phyloP scores from a whole-genome alignment of 2,113 vertebrate genomes.

The Tautogolabrus adspersus region DNA sequence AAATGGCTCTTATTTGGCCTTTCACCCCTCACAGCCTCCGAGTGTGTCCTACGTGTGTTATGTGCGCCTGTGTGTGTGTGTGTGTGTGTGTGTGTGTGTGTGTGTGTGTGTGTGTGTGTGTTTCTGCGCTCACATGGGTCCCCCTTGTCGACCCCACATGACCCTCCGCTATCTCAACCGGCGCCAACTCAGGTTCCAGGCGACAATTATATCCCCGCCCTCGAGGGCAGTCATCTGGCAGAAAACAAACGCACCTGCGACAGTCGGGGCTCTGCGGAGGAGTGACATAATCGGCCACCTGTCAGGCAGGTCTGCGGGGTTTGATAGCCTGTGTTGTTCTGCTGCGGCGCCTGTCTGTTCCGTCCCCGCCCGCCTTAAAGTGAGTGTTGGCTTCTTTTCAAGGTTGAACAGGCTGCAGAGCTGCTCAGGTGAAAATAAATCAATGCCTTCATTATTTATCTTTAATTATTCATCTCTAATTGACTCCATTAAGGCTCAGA shows the following conservation, averaged over 20 bases:
- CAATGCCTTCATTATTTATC: conserved; percentile 25
- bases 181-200: conserved; percentile 31
- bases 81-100: conserved; percentile 10
- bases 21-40: conserved; percentile 13
- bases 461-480: conserved; percentile 41
- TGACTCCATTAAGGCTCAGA: not conserved
- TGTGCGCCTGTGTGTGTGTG: no score
- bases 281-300: conserved; percentile 48
- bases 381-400: not conserved
- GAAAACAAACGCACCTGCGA: conserved; percentile 65
- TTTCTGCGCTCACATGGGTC: not conserved
- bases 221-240: conserved; percentile 49
- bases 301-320: conserved; percentile 48
- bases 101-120: not conserved
- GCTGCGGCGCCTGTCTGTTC: conserved; percentile 27
- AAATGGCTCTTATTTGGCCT: conserved; percentile 38
- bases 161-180: conserved; percentile 29
- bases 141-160: conserved; percentile 4
- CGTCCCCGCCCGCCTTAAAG: not conserved
- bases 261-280: conserved; percentile 34
- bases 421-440: conserved; percentile 24
- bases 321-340: conserved; percentile 11
- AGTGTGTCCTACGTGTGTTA: not conserved
- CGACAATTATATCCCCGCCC: conserved; percentile 52
- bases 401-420: not conserved